phyloP scores from a whole-genome alignment of 2,113 vertebrate genomes.

The Lampris megalopsis region DNA sequence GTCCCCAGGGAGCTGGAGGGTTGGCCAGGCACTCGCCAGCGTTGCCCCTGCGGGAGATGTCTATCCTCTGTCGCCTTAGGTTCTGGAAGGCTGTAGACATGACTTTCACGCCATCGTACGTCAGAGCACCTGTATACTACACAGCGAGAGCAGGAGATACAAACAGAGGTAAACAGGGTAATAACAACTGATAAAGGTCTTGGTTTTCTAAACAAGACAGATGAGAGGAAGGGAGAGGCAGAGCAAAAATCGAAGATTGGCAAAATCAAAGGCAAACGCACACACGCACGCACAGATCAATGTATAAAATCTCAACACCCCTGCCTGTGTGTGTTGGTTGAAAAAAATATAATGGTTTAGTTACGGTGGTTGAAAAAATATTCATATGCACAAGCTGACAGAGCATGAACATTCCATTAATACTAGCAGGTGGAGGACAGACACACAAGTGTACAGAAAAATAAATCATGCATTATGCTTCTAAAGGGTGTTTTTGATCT shows the following conservation, averaged over 20 bases:
- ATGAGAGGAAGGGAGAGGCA: not conserved
- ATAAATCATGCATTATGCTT: no score
- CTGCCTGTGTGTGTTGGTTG: no score
- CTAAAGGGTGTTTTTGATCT: no score
- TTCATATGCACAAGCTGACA: no score
- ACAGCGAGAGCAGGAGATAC: constrained; percentile 25
- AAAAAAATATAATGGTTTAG: no score
- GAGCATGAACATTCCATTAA: no score
- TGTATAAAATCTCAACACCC: no score
- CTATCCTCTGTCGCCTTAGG: constrained; percentile 93
- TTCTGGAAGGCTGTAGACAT: constrained; percentile 98
- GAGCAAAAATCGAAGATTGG: not conserved
- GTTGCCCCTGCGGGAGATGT: constrained; percentile 96
- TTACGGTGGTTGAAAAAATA: no score
- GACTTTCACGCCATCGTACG: constrained; percentile 95
- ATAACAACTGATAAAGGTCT: not conserved
- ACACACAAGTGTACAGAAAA: no score
- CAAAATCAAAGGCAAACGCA: no score
- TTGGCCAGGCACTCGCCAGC: constrained; percentile 98
- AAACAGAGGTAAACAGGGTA: constrained; percentile 4
- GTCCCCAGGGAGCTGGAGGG: constrained; percentile 97
- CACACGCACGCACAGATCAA: no score
- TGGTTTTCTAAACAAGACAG: not conserved
- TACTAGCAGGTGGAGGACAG: no score
- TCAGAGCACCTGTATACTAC: constrained; percentile 96